Evolutionary conservation across 2,797 vertebrate species (phyloP), one percentile per base, ranked within the genome.

Genomic region (Notolabrus celidotus): DNA sequence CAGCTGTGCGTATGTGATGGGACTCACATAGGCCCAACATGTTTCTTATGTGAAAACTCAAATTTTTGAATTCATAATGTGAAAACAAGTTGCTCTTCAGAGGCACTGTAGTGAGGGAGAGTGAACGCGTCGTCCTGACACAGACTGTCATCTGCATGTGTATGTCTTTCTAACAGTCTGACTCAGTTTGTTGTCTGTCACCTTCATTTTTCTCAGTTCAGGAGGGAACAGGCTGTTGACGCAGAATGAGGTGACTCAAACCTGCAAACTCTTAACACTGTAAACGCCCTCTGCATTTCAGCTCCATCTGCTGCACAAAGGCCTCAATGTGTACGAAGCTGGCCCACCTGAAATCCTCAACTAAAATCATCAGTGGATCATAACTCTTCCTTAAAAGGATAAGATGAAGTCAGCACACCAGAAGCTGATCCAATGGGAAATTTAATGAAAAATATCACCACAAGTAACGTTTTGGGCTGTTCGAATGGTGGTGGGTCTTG

Each of bases 101-200:
- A 55, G n/a, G 41, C 15, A 16, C 9, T 10, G 17, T 15, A 22
- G n/a, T 57, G 59, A 71, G 64, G 23, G 58, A 27, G 33, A 67
- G 60, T 46, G 45, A 69, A 64, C 60, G 12, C 74, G 67, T 42
- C 73, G 76, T 60, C 12, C 33, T 85, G 82, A 82, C 81, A 86
- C 75, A 77, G 73, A 17, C 53, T 86, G 78, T 87, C 83, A 86
- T 74, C 54, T 51, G 55, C 33, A 55, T 51, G 49, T 73, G 71
- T 59, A 38, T 54, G 67, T 53, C 54, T 67, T 84, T 67, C 71
- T 27, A 57, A 51, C 76, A 66, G 62, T 33, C 41, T 23, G 34
- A 51, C 31, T 72, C 47, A 10, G 62, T 46, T 60, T 75, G 80
- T 76, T 83, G 63, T 79, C 79, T 89, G 83, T 81, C 82, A 75